These are phyloP conservation scores for Dugesia japonica DNA, from an alignment of 2,888 invertebrate species.

Conservation along the genomic window DNA sequence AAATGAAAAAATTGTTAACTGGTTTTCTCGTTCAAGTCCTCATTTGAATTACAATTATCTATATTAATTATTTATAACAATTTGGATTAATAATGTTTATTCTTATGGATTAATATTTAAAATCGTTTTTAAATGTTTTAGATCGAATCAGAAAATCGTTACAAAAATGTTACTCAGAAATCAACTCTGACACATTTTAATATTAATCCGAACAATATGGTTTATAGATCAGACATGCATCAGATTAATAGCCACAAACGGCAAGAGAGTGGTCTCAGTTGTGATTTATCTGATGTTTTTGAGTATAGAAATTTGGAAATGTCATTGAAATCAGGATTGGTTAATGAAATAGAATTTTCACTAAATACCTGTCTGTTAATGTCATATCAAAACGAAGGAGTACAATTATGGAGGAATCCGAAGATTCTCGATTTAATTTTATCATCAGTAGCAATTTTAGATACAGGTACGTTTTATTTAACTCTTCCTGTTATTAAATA, in stretches of 20 bases:
- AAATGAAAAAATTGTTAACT: too few species aligned
- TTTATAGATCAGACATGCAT: constrained; percentile 29
- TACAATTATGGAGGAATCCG: constrained; percentile 69
- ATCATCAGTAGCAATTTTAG: constrained; percentile 82
- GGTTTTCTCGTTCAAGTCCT: too few species aligned
- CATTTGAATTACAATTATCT: too few species aligned
- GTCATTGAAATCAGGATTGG: constrained; percentile 64
- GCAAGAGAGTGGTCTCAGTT: constrained; percentile 22
- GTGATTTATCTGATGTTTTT: constrained; percentile 22
- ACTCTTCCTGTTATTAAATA: too few species aligned
- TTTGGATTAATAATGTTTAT: too few species aligned
- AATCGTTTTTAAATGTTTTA: neutral
- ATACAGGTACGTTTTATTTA: constrained; percentile 61
- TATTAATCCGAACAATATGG: constrained; percentile 25
- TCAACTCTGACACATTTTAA: constrained; percentile 15
- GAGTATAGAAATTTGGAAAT: constrained; percentile 29
- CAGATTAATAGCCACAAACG: constrained; percentile 25
- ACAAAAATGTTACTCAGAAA: constrained; percentile 9
- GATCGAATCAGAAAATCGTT: constrained; percentile 11
- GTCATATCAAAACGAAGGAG: constrained; percentile 74
- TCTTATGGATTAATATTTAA: too few species aligned
- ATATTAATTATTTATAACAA: too few species aligned
- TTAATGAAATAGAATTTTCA: constrained; percentile 94
- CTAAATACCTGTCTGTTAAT: constrained; percentile 86
- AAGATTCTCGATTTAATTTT: constrained; percentile 70